Percentiles rank a stretch among this genome's conserved stretches.
Evolutionary conservation across 2,797 vertebrate species (phyloP).

Genomic region (Pteronotus mesoamericanus): DNA sequence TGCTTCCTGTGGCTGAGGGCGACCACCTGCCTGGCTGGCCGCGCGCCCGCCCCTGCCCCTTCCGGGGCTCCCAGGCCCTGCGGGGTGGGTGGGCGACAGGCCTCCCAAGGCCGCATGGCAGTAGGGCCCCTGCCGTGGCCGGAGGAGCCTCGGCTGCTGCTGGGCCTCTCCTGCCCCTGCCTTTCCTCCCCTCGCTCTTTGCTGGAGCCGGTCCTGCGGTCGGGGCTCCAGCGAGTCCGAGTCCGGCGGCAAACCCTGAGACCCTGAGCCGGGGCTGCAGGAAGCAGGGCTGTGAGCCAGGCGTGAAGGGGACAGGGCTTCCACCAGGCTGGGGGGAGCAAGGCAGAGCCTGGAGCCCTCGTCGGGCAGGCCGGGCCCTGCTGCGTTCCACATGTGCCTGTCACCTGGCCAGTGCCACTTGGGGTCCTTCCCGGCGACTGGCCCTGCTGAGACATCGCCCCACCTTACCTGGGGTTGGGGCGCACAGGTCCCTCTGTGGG

Average conservation of each 20-base stretch:
- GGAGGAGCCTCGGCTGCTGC: neutral
- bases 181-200: neutral
- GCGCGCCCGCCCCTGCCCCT: neutral
- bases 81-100: fast-evolving
- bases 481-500: neutral
- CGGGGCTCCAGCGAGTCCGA: too few species aligned
- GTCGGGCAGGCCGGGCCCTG: neutral
- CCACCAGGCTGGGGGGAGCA: neutral
- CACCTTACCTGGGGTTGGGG: neutral
- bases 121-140: neutral
- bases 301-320: neutral
- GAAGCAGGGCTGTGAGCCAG: neutral
- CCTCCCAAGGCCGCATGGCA: neutral
- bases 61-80: neutral
- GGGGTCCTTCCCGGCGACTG: neutral
- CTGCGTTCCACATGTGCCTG: neutral
- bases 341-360: neutral
- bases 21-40: neutral
- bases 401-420: neutral
- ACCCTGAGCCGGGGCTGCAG: fast-evolving
- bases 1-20: neutral
- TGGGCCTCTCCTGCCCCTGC: neutral
- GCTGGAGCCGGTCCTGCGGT: neutral
- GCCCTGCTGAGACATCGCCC: neutral
- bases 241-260: neutral